Evolutionary conservation across 53 echinoderm and acorn worm genomes (phyloP).

Genomic region (Stichopus horrens): DNA sequence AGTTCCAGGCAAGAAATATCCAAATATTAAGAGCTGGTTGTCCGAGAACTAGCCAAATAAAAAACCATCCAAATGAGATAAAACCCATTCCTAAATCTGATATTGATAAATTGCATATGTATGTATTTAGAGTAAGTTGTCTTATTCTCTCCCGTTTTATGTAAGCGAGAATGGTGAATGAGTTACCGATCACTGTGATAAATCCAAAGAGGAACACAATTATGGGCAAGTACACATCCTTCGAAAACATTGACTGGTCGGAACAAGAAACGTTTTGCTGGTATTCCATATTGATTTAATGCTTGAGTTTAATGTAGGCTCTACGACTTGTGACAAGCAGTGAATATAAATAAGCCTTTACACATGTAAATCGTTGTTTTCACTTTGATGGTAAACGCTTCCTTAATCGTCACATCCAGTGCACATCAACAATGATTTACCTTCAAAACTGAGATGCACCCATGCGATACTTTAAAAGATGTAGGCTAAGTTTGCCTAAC

Average conservation of each 20-base stretch:
- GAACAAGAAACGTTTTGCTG: neutral
- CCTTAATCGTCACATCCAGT: no score
- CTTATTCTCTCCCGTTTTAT: slow-evolving; percentile 12
- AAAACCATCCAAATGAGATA: neutral
- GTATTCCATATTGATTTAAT: neutral
- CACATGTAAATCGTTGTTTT: no score
- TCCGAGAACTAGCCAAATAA: slow-evolving; percentile 21
- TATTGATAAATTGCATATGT: slow-evolving; percentile 37
- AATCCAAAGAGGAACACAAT: neutral
- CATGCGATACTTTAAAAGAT: no score
- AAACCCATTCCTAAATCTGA: slow-evolving; percentile 39
- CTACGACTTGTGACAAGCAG: no score
- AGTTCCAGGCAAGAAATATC: slow-evolving; percentile 8
- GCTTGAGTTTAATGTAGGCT: no score
- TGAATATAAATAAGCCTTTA: no score
- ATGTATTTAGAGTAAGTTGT: slow-evolving; percentile 23
- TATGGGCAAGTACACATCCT: neutral
- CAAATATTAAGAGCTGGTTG: neutral
- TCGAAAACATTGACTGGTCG: neutral
- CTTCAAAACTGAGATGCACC: no score
- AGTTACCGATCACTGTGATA: slow-evolving; percentile 8
- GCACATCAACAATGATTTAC: no score
- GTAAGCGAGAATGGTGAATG: slow-evolving; percentile 34
- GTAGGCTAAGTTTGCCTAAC: no score
- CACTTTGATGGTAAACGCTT: no score